Percentiles rank a stretch among this genome's conserved stretches.
These are phyloP conservation scores for Phalacrocorax brasilianus DNA, from an alignment of 2,113 vertebrate genomes.

Conservation along the genomic window DNA sequence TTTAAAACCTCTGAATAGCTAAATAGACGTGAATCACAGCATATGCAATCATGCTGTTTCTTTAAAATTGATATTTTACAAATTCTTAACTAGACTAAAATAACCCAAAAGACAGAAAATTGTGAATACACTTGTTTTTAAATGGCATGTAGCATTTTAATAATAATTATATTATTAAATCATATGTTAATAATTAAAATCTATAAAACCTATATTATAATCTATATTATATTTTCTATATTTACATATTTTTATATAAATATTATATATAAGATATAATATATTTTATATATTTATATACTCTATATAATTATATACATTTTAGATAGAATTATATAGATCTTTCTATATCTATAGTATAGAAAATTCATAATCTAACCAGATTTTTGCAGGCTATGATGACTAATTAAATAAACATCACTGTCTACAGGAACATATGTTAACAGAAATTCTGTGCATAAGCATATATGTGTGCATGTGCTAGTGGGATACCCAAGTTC, in stretches of 20 bases:
- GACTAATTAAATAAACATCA: not conserved
- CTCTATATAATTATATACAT: too few relatives aligned
- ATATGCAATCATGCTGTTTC: not conserved
- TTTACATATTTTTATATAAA: too few relatives aligned
- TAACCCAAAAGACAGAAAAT: not conserved
- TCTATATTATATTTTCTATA: too few relatives aligned
- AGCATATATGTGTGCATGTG: not conserved
- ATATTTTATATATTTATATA: too few relatives aligned
- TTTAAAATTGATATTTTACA: not conserved
- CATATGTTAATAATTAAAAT: too few relatives aligned
- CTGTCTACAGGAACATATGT: not conserved
- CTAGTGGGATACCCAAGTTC: not conserved
- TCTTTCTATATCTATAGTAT: too few relatives aligned
- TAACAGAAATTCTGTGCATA: not conserved
- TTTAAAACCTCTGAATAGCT: not conserved
- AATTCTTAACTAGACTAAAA: not conserved
- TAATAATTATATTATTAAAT: too few relatives aligned
- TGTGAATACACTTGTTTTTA: not conserved
- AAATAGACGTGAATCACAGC: not conserved
- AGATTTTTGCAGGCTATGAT: not conserved
- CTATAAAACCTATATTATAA: too few relatives aligned
- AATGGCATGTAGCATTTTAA: not conserved
- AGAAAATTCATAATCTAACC: not conserved
- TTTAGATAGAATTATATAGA: too few relatives aligned
- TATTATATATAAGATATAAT: too few relatives aligned